Conservation (phyloP, 2,113 vertebrate genomes). For the Thamnophis sirtalis region DNA sequence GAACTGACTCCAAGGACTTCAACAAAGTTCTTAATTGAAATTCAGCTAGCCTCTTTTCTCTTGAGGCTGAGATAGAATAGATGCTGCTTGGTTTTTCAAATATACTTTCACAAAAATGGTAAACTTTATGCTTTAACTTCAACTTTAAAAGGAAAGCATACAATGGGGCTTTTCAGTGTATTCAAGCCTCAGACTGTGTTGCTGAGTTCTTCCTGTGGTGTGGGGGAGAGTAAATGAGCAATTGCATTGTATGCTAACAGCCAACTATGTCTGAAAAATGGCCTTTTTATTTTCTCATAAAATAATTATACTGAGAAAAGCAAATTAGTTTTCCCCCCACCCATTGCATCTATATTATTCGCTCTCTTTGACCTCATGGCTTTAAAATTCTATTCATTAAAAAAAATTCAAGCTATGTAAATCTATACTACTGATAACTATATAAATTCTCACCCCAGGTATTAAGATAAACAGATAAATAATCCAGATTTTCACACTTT, state of each 20-base stretch:
- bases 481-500: not conserved
- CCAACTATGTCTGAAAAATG: constrained; percentile 19
- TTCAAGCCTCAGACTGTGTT: not conserved
- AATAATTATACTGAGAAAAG: not conserved
- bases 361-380: not conserved
- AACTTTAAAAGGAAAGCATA: not conserved
- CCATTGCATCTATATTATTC: constrained; percentile 13
- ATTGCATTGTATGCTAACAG: constrained; percentile 25
- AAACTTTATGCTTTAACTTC: constrained; percentile 30
- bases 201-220: not conserved
- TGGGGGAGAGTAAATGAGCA: not conserved
- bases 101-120: constrained; percentile 29
- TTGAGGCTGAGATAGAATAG: not conserved
- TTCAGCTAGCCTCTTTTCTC: not conserved
- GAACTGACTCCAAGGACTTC: not conserved
- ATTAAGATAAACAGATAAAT: fast-evolving
- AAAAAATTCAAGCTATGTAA: not conserved
- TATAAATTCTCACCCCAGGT: not conserved
- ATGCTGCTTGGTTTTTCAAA: not conserved
- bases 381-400: not conserved
- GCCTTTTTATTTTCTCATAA: not conserved
- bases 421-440: not conserved
- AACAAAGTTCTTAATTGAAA: not conserved
- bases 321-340: not conserved
- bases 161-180: not conserved